Conservation (phyloP, 2,113 vertebrate species). For the Ardeotis arabs region DNA sequence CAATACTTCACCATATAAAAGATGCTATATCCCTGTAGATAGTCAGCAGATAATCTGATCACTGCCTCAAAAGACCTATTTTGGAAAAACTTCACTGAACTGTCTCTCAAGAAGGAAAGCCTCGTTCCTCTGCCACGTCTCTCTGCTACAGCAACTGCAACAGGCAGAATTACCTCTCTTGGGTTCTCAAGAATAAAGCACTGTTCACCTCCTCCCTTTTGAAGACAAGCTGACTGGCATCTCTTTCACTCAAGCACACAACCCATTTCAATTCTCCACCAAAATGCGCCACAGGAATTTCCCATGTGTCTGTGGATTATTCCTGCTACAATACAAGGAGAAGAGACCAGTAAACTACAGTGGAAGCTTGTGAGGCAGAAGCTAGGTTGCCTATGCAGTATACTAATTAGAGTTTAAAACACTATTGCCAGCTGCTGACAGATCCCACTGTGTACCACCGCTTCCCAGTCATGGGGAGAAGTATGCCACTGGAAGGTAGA, state of each 20-base stretch:
- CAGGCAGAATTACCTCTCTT: background rate
- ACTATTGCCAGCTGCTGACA: background rate
- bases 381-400: background rate
- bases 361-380: background rate
- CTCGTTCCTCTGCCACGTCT: background rate
- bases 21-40: background rate
- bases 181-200: background rate
- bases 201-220: background rate
- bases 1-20: background rate
- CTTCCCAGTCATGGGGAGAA: background rate
- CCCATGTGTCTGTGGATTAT: background rate
- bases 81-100: background rate
- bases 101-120: background rate
- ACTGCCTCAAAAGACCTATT: background rate
- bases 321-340: background rate
- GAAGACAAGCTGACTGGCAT: background rate
- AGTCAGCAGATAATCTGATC: background rate
- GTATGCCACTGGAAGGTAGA: background rate
- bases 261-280: background rate
- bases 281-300: background rate
- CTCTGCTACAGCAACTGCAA: background rate
- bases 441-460: background rate
- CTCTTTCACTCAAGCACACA: background rate
- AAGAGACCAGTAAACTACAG: background rate
- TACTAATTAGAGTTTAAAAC: background rate